Evolutionary conservation across 2,113 vertebrate species (phyloP), one percentile per base, ranked within the genome.

Genomic region (Ornithorhynchus anatinus): DNA sequence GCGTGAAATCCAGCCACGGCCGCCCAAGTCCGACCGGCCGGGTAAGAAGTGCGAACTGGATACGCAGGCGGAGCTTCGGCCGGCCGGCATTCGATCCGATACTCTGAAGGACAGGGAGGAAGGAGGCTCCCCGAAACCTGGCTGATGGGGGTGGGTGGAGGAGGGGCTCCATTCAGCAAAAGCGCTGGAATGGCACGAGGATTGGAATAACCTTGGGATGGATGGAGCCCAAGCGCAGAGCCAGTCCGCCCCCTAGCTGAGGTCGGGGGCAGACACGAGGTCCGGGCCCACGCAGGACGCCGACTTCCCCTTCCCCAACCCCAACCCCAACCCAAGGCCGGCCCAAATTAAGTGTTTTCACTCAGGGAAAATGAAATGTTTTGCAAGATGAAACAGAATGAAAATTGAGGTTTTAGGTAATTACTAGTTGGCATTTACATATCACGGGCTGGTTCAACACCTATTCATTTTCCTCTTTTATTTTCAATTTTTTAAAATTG

Each of bases 381-480:
- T 93, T 93, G 90, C 91, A 89, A 93, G 91, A 93, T 92, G 93
- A 92, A 93, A 93, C 93, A 92, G 93, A 94, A 94, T 90, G 90
- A 91, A 93, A 93, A 94, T 92, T 93, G 92, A 92, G 93, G 93
- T 94, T 93, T 94, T 93, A 92, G 89, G 91, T 94, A 94, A 94
- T 94, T 94, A 93, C 93, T 93, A 91, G 93, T 93, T 93, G 91
- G 93, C 92, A 94, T 93, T 94, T 94, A 94, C 92, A 94, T 94
- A 94, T 94, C 93, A 93, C 92, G 84, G 91, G 90, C 90, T 94
- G 90, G 92, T 91, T 93, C 93, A 94, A 94, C 92, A 93, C 93
- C 92, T 94, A 94, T 94, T 93, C 92, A 94, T 93, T 94, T 94
- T 92, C 93, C 91, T 89, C 92, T 93, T 93, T 94, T 93, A 93